Evolutionary conservation across 2,797 vertebrate genomes (phyloP).

Genomic region (Tiaroga cobitis): DNA sequence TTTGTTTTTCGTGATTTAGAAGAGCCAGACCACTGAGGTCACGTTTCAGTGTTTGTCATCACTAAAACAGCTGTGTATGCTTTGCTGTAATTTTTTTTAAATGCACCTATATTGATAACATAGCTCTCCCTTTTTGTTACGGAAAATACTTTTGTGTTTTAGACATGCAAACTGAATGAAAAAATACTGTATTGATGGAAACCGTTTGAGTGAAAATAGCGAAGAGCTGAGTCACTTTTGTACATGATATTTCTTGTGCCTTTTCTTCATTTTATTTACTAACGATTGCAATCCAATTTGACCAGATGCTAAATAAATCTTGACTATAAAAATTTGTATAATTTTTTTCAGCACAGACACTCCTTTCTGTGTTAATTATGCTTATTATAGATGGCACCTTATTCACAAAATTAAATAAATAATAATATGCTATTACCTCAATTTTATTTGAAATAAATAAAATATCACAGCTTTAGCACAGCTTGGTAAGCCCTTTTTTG

Average conservation of each 20-base stretch:
- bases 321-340: no score
- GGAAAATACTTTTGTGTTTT: not conserved
- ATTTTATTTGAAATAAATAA: not conserved
- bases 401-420: not conserved
- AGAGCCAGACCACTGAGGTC: conserved; percentile 22
- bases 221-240: not conserved
- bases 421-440: not conserved
- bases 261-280: no score
- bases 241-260: no score
- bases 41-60: not conserved
- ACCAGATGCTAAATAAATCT: no score
- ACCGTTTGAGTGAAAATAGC: not conserved
- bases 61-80: conserved; percentile 30
- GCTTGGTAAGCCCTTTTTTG: not conserved
- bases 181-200: not conserved
- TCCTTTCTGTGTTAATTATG: not conserved
- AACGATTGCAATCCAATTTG: no score
- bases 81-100: not conserved
- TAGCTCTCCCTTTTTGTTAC: not conserved
- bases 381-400: not conserved
- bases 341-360: no score
- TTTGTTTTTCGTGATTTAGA: conserved; percentile 26
- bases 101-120: conserved; percentile 27
- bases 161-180: not conserved
- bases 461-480: not conserved